Conservation (phyloP, 2,113 vertebrate species). For the Okapia johnstoni region DNA sequence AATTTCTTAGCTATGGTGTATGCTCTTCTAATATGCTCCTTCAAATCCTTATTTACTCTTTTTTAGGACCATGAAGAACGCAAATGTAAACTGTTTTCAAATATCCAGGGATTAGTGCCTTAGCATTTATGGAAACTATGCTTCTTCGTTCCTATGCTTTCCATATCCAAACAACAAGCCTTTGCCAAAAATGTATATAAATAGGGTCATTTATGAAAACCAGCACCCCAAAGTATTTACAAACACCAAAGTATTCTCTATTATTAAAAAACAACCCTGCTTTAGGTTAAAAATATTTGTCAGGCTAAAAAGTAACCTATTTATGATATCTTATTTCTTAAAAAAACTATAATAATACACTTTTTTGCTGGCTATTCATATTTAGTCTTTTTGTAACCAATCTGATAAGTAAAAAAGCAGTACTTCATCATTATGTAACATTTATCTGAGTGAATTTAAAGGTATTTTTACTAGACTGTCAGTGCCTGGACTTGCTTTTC, state of each 20-base stretch:
- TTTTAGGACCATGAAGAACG: neutral
- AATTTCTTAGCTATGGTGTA: neutral
- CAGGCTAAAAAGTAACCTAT: neutral
- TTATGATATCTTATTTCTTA: neutral
- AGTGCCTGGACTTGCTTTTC: neutral
- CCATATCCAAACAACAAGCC: neutral
- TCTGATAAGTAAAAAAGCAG: neutral
- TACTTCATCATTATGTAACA: neutral
- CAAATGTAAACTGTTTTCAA: neutral
- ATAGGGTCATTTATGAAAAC: neutral
- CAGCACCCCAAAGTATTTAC: neutral
- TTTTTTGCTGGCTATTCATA: neutral
- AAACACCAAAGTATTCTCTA: neutral
- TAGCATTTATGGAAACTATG: neutral
- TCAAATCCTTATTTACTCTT: neutral
- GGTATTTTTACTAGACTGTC: neutral
- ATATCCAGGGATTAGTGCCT: neutral
- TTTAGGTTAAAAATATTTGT: neutral
- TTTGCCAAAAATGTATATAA: neutral
- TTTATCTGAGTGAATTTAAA: neutral
- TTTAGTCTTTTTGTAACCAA: neutral
- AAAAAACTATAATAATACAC: neutral
- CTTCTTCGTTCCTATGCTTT: neutral
- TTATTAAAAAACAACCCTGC: neutral
- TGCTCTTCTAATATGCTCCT: neutral